Base-by-base conservation (phyloP, 2,888 invertebrate species). In the Acronicta alni region DNA sequence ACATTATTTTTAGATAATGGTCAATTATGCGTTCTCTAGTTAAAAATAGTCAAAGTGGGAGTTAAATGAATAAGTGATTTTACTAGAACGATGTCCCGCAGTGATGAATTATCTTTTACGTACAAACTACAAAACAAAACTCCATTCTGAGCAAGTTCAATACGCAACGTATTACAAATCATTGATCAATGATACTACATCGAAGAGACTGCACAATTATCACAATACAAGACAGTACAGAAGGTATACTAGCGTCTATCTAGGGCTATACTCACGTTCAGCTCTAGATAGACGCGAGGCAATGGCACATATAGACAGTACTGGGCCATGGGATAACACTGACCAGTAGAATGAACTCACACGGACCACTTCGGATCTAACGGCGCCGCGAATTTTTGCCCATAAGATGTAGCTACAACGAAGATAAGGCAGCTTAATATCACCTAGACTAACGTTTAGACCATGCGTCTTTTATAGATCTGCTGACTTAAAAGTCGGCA, bases 151-250 rank as follows among this genome's bases (percentile, higher is more conserved):
- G 52, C 35, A 67, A 32, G 54, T 42, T 47, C 43, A 41, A 37
- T 32, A 30, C 42, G 72, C 53, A 61, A 62, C 44, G 17, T 64
- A 57, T 46, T 67, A 72, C 67, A 72, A 67, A 72, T 71, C 72
- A 72, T 47, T 67, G 72, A 66, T 72, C 67, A 66, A 26, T 46
- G 45, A 51, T 67, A 51, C 43, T 35, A 58, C 48, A 37, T 39
- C 41, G 42, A 54, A 32, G 49, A 72, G 54, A 37, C 43, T 59
- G 59, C 72, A 59, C 72, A 65, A 57, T 71, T 49, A 53, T 23
- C 52, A 49, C 20, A 8, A 0, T 0, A n/a, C 17, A 14, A 16
- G 0, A 3, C 15, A 0, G 3, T 4, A 16, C 45, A 65, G 42
- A 65, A 66, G 20, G 4, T 14, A 15, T 6, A 47, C 23, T 45